Conservation (phyloP, 1,140 invertebrate species). For the Phymastichus coffea region DNA sequence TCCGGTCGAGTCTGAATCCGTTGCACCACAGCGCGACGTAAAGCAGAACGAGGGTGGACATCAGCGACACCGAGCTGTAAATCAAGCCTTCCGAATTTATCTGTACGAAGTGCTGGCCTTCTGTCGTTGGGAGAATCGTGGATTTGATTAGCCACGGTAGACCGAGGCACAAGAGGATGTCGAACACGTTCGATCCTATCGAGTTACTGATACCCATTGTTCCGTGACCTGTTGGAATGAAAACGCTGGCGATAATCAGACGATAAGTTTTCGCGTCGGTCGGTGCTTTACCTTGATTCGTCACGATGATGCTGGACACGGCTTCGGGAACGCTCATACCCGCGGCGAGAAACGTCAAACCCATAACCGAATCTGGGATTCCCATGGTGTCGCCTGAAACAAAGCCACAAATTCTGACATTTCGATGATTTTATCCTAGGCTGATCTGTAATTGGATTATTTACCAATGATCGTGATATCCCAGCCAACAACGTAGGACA, state of each 20-base stretch:
- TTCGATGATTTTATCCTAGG: too few species aligned
- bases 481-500: slow-evolving; percentile 71
- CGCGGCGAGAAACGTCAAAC: slow-evolving; percentile 79
- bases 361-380: slow-evolving; percentile 77
- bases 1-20: slow-evolving; percentile 75
- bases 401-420: slow-evolving; percentile 9
- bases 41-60: slow-evolving; percentile 75
- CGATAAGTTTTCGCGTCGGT: neutral
- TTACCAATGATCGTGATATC: slow-evolving; percentile 71
- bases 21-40: slow-evolving; percentile 73
- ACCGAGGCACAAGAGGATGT: slow-evolving; percentile 82
- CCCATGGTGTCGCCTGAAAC: slow-evolving; percentile 63
- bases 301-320: slow-evolving; percentile 76
- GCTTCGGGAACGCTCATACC: slow-evolving; percentile 87
- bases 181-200: slow-evolving; percentile 86
- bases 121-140: slow-evolving; percentile 66
- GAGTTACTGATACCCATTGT: slow-evolving; percentile 87
- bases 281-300: slow-evolving; percentile 67
- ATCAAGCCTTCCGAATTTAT: slow-evolving; percentile 83
- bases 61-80: slow-evolving; percentile 76
- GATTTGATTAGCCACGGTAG: slow-evolving; percentile 87
- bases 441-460: too few species aligned
- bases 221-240: slow-evolving; percentile 66
- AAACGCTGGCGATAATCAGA: slow-evolving; percentile 1
- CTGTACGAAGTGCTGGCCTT: slow-evolving; percentile 68